These are phyloP conservation scores for Diplolepis rosae DNA, from an alignment of 2,888 invertebrate genomes.

Conservation along the genomic window DNA sequence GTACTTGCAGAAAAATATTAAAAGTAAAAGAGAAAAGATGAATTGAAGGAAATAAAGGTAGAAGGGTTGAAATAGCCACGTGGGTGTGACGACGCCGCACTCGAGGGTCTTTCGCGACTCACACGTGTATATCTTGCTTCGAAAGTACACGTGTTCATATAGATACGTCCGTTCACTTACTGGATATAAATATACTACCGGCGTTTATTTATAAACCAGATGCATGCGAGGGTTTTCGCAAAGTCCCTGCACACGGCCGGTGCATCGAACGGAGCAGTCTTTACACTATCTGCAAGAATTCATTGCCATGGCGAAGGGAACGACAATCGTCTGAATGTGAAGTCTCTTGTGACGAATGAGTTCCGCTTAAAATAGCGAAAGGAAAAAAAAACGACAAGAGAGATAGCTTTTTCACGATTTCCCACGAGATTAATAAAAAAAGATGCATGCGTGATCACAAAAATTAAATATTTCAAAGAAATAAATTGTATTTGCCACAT, in stretches of 20 bases:
- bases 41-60: too few species aligned
- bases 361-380: background rate
- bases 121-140: conserved; percentile 4
- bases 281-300: conserved; percentile 8
- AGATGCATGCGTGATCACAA: background rate
- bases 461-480: too few species aligned
- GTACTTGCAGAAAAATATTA: too few species aligned
- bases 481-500: too few species aligned
- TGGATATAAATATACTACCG: conserved; percentile 7
- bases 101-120: background rate
- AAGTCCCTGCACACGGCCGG: background rate
- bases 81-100: background rate
- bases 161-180: conserved; percentile 16
- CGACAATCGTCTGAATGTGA: conserved; percentile 1
- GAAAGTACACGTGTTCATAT: conserved; percentile 1
- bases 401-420: background rate
- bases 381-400: background rate
- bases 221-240: conserved; percentile 12
- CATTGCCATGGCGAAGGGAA: conserved; percentile 11
- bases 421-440: background rate
- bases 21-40: too few species aligned
- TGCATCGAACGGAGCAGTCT: conserved; percentile 19
- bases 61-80: background rate
- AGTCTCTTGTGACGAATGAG: background rate
- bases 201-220: conserved; percentile 14